Base-by-base conservation (phyloP, 2,888 invertebrate genomes). In the Pachydiplax longipennis region DNA sequence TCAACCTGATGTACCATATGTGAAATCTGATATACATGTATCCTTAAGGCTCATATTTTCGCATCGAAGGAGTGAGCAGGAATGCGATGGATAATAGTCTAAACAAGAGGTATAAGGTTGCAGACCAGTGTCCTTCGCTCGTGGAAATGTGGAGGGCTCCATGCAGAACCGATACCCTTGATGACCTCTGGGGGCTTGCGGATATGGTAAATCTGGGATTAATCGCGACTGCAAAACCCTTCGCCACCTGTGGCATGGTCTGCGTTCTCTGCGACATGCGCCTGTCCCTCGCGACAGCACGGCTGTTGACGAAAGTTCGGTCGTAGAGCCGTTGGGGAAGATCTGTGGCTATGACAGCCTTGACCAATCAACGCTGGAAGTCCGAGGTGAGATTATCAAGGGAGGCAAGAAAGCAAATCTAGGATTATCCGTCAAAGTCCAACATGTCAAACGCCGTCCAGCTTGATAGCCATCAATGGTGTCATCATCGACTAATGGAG, bases 181-280 rank as follows among this genome's bases (percentile, higher is more conserved):
- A 61, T 6, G 87, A 87, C 61, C 61, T 61, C 12, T n/a, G 40
- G 61, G 61, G 48, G 65, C 58, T 12, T 15, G 58, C 22, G 37
- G 61, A 58, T 37, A 61, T 31, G 61, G 87, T 37, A 87, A 87
- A 87, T 87, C 87, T 37, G 12, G 87, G 87, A 87, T 87, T 87
- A 87, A 61, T 65, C 61, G 22, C 61, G 22, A 65, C 58, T 61
- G 58, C 35, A 18, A 58, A 83, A 6, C 37, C 87, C 61, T 53
- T 87, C 87, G 22, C 87, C 87, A 87, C 87, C 87, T 87, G 87
- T 87, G 87, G 87, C 87, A 37, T 22, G 35, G 12, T 31, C 87
- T 37, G 65, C 65, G 61, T 37, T 5, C 37, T 37, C 31, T 25
- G 53, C 53, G 35, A 10, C 87, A 31, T 22, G 37, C 40, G 58